Base-by-base conservation (phyloP, 2,113 vertebrate genomes). In the Nyctibius bracteatus region DNA sequence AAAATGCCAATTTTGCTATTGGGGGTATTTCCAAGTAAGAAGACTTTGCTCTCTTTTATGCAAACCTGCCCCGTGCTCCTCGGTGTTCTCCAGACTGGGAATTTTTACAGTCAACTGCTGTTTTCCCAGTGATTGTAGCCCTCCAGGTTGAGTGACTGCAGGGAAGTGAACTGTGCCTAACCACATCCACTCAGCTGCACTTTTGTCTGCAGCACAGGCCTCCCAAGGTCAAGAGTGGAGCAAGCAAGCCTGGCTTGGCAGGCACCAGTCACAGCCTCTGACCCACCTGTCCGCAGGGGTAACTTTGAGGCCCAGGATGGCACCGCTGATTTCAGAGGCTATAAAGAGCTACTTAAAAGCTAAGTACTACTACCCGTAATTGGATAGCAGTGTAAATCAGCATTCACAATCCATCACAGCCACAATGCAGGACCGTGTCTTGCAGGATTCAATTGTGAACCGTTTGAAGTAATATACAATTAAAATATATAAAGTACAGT, bases 381-480 rank as follows among this genome's bases (percentile, higher is more conserved):
- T 21, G 17, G 9, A 20, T 0, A 51, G 44, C 11, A 28, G 21
- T 13, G 19, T 61, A 81, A 84, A 63, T 30, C 61, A 44, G 35
- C 35, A 17, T 23, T 71, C n/a, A n/a, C n/a, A 27, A 12, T 43
- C 25, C 14, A 24, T 9, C n/a, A 43, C 9, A 44, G 44, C 30
- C 24, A 11, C 21, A 39, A 19, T 0, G 0, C 6, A 2, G 71
- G 37, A 70, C 23, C 0, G 1, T 0, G 0, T 72, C 72, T 71
- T 62, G 15, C 23, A 35, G 20, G 16, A 65, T 80, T 77, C 2
- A 2, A 0, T 46, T 28, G 41, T n/a, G 72, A 31, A 30, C 5
- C 27, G 31, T 33, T 57, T 57, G 16, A 72, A 87, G 39, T 9
- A 72, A 68, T 15, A 22, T 1, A 6, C 25, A 49, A 44, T 47